Percentiles rank a stretch among this genome's conserved stretches.
Conservation (phyloP, 1,140 invertebrate genomes). For the Paralvinella palmiformis region DNA sequence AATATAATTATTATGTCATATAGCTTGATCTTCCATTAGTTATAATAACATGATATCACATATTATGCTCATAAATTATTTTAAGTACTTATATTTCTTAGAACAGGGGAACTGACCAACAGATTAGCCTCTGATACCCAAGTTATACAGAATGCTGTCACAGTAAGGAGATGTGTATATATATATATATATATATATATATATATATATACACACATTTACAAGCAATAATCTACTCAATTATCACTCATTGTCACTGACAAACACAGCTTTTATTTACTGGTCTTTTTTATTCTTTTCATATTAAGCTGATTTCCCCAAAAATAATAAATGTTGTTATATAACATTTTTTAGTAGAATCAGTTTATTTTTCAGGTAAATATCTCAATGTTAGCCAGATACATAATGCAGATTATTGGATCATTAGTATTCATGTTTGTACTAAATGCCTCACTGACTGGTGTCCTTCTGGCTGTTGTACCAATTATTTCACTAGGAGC, state of each 20-base stretch:
- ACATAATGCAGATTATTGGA: conserved; percentile 43
- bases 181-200: too few relatives aligned
- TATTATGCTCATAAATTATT: too few relatives aligned
- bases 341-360: background rate
- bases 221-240: too few relatives aligned
- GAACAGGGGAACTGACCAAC: conserved; percentile 48
- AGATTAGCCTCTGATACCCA: conserved; percentile 46
- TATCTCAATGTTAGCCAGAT: conserved; percentile 43
- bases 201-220: too few relatives aligned
- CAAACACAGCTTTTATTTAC: too few relatives aligned
- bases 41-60: too few relatives aligned
- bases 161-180: conserved; percentile 33
- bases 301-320: too few relatives aligned
- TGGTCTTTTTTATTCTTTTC: too few relatives aligned
- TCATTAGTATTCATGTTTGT: conserved; percentile 46
- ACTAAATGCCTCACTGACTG: conserved; percentile 42
- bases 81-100: conserved; percentile 23
- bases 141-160: conserved; percentile 47
- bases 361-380: conserved; percentile 35
- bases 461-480: conserved; percentile 42
- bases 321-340: too few relatives aligned
- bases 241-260: too few relatives aligned
- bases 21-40: background rate
- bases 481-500: conserved; percentile 41
- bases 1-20: background rate